These are phyloP conservation scores for Crambe crambe DNA, from an alignment of 37 sponge, comb jelly and placozoan genomes.

Conservation along the genomic window DNA sequence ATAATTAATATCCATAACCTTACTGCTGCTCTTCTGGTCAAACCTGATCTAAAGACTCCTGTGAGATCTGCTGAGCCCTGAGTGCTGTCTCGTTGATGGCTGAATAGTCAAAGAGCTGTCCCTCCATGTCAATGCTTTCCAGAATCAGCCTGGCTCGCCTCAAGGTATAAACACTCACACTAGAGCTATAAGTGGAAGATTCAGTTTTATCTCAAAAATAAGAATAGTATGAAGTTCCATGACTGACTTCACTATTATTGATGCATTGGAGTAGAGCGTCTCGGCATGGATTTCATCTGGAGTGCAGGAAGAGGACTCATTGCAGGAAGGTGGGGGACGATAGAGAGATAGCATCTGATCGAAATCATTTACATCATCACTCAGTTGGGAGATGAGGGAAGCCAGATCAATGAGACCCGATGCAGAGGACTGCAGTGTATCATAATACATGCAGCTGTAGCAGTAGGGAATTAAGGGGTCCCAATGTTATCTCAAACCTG, in stretches of 20 bases:
- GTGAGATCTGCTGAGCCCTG: slow-evolving; percentile 6
- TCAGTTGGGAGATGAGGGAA: not conserved
- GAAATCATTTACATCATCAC: not conserved
- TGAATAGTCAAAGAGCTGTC: slow-evolving; percentile 24
- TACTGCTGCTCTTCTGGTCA: too few relatives aligned
- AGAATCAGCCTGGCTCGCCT: not conserved
- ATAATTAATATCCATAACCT: too few relatives aligned
- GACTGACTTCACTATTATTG: slow-evolving; percentile 17
- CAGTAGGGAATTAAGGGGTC: not conserved
- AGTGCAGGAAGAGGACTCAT: slow-evolving; percentile 4
- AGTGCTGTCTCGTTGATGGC: slow-evolving; percentile 33
- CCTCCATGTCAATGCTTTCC: not conserved
- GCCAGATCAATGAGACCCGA: not conserved
- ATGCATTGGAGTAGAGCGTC: not conserved
- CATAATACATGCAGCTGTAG: not conserved
- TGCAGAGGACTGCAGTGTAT: not conserved
- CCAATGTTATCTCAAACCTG: not conserved
- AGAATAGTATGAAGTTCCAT: slow-evolving; percentile 4
- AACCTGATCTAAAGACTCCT: not conserved
- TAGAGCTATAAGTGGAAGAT: slow-evolving; percentile 39
- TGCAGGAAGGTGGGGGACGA: slow-evolving; percentile 7
- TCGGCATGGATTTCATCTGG: not conserved
- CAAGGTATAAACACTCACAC: slow-evolving; percentile 20
- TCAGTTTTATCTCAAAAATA: too few relatives aligned
- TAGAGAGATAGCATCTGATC: not conserved